Conservation (phyloP, 2,797 vertebrate genomes). For the Selene dorsalis region DNA sequence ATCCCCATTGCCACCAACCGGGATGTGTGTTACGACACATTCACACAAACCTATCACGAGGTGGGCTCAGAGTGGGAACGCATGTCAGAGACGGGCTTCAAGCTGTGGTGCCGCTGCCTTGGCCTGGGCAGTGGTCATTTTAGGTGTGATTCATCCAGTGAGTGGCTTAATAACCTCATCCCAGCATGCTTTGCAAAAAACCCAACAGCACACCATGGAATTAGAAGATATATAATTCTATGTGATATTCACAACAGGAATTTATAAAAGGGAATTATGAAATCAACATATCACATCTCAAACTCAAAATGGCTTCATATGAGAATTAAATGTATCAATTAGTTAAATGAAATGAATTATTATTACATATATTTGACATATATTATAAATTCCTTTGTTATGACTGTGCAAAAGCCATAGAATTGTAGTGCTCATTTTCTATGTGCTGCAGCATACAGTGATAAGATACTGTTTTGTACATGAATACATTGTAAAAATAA, state of each 20-base stretch:
- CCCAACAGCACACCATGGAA: slow-evolving; percentile 62
- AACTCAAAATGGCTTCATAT: neutral
- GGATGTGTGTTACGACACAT: slow-evolving; percentile 94
- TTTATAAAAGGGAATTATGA: slow-evolving; percentile 52
- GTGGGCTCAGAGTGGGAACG: slow-evolving; percentile 97
- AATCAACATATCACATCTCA: neutral
- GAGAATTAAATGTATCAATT: neutral
- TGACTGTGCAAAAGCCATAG: slow-evolving; percentile 42
- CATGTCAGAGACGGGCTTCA: slow-evolving; percentile 96
- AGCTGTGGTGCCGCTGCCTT: slow-evolving; percentile 95
- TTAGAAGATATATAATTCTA: slow-evolving; percentile 61
- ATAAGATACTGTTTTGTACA: neutral
- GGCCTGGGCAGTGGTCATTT: slow-evolving; percentile 97
- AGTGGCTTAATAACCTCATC: slow-evolving; percentile 87
- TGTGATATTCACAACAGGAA: slow-evolving; percentile 53
- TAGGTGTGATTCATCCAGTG: slow-evolving; percentile 99
- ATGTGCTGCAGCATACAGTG: slow-evolving; percentile 37
- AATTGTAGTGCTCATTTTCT: slow-evolving; percentile 38
- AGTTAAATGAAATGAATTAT: neutral
- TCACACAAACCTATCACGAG: slow-evolving; percentile 90
- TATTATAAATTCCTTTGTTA: slow-evolving; percentile 66
- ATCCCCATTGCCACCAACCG: slow-evolving; percentile 71
- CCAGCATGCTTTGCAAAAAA: slow-evolving; percentile 68
- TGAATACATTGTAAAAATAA: neutral
- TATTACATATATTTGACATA: neutral